These are phyloP conservation scores for Dermochelys coriacea DNA, from an alignment of 2,797 vertebrate species.

Conservation along the genomic window DNA sequence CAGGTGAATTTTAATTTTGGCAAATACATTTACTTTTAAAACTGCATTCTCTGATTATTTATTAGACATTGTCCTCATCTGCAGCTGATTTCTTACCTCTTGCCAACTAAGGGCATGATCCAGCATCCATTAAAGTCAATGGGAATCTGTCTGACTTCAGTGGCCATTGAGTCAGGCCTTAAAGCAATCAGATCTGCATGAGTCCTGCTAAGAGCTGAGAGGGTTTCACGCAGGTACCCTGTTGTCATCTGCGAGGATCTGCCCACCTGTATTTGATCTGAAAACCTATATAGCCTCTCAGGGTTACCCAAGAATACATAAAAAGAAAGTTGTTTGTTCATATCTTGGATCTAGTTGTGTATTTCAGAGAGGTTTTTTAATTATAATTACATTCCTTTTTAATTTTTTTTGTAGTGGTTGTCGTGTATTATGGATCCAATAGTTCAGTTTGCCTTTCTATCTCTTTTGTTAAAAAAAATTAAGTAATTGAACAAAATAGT, in stretches of 20 bases:
- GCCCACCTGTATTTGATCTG: background rate
- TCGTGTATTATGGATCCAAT: conserved; percentile 3
- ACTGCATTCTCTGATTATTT: background rate
- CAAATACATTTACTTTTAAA: background rate
- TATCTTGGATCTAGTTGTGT: conserved; percentile 46
- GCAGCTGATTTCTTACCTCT: background rate
- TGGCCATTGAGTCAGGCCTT: background rate
- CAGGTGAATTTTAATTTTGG: background rate
- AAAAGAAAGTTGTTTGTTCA: conserved; percentile 13
- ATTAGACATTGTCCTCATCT: conserved; percentile 32
- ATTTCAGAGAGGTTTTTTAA: conserved; percentile 43
- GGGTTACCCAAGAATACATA: background rate
- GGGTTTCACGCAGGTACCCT: background rate
- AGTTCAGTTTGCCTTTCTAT: conserved; percentile 29
- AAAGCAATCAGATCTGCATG: background rate
- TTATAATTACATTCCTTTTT: conserved; percentile 68
- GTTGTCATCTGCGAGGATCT: background rate
- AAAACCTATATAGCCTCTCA: background rate
- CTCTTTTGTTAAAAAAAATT: background rate
- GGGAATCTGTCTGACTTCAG: background rate
- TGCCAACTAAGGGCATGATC: background rate
- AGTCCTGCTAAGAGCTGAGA: background rate
- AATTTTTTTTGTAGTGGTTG: conserved; percentile 38
- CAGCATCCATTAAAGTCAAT: background rate
- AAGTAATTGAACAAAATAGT: conserved; percentile 68